phyloP scores from a whole-genome alignment of 2,888 invertebrate genomes.

The Quadriops clusia region DNA sequence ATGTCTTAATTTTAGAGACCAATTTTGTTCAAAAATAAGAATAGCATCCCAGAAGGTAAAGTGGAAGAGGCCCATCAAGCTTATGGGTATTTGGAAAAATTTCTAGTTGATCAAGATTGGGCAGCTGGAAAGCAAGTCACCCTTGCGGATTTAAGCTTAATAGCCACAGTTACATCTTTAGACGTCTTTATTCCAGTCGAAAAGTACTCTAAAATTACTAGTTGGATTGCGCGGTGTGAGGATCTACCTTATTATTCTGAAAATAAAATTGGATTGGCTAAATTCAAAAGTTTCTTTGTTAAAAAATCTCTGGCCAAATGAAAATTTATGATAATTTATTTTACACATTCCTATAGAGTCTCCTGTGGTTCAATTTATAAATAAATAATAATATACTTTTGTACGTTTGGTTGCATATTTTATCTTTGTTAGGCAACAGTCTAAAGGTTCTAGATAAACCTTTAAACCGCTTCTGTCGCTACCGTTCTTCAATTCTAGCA shows the following conservation, averaged over 20 bases:
- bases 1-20: constrained; percentile 39
- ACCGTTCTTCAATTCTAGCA: background rate
- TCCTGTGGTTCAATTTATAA: too few species aligned
- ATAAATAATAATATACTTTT: too few species aligned
- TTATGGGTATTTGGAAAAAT: constrained; percentile 38
- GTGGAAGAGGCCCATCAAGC: too few species aligned
- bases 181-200: constrained; percentile 28
- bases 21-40: constrained; percentile 17
- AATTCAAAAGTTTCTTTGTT: too few species aligned
- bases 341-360: too few species aligned
- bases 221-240: constrained; percentile 28
- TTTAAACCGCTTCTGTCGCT: background rate
- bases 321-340: too few species aligned
- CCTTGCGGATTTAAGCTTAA: constrained; percentile 42
- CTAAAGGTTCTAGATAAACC: background rate
- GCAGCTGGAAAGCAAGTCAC: constrained; percentile 41
- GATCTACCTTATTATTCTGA: constrained; percentile 21
- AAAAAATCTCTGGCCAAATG: too few species aligned
- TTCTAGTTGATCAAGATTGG: constrained; percentile 38
- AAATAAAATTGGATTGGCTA: constrained; percentile 11
- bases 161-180: constrained; percentile 29
- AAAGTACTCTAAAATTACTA: constrained; percentile 23
- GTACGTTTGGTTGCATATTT: too few species aligned
- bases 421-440: too few species aligned
- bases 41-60: constrained; percentile 10